Evolutionary conservation across 1,140 invertebrate genomes (phyloP).

Genomic region (Drosophila aff.): DNA sequence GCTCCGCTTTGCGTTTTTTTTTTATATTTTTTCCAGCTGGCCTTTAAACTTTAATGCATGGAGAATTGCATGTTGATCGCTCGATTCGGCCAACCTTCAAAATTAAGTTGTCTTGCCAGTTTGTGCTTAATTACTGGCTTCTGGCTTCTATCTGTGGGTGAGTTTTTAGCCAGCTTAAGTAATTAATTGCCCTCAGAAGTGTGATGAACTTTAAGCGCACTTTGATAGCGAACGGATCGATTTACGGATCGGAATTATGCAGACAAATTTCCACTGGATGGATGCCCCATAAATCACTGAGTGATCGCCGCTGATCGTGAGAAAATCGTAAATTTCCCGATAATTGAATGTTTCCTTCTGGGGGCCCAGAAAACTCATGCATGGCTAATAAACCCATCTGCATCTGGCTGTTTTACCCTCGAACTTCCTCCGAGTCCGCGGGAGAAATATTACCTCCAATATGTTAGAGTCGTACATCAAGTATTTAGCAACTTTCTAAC

Average conservation of each 20-base stretch:
- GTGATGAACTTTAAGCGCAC: constrained; percentile 73
- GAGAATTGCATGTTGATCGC: constrained; percentile 74
- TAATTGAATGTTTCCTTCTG: constrained; percentile 20
- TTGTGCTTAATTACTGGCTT: constrained; percentile 66
- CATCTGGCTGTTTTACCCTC: constrained; percentile 11
- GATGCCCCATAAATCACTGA: constrained; percentile 20
- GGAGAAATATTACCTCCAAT: constrained; percentile 67
- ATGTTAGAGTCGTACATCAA: constrained; percentile 75
- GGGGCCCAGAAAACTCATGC: constrained; percentile 20
- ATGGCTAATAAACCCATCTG: constrained; percentile 42
- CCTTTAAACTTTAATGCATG: constrained; percentile 78
- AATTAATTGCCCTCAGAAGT: constrained; percentile 71
- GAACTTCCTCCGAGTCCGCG: constrained; percentile 18
- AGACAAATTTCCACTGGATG: constrained; percentile 7
- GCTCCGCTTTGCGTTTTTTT: constrained; percentile 13
- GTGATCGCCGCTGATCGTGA: constrained; percentile 32
- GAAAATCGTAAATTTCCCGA: constrained; percentile 34
- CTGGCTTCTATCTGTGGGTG: constrained; percentile 10
- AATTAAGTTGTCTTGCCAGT: constrained; percentile 76
- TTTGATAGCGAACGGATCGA: constrained; percentile 59
- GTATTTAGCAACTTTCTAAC: constrained; percentile 78
- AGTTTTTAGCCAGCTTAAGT: constrained; percentile 40
- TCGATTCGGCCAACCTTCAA: constrained; percentile 71
- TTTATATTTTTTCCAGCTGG: constrained; percentile 35
- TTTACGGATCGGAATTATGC: constrained; percentile 11